Base-by-base conservation (phyloP, 1,140 invertebrate species). In the Trissolcus basalis region DNA sequence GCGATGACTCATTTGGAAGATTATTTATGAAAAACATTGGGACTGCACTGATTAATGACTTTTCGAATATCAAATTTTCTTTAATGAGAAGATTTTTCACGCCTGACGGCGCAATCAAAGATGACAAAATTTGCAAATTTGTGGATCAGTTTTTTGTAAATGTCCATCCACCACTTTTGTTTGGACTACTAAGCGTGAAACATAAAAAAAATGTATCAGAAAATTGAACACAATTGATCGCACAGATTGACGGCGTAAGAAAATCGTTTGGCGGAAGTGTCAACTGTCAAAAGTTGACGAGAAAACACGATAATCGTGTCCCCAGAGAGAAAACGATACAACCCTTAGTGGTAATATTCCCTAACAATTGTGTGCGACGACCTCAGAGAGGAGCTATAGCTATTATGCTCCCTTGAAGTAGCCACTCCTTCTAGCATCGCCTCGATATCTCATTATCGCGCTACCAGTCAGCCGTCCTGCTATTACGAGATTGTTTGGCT, bases 361-460 rank as follows among this genome's bases (percentile, higher is more conserved):
- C 81, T 83, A 85, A 85, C 83, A 83, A 44, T 85, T 82, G 81
- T 77, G 80, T 76, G 77, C 74, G 75, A 74, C 78, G 71, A 80
- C 56, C 78, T 76, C 61, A 48, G 50, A 77, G 50, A 77, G 77
- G 75, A 82, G 78, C 81, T 84, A 85, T 83, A 80, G 80, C 84
- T 80, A 82, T 84, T 85, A 83, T 70, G 75, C 82, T 82, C 83
- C 82, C 83, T 82, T 78, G 80, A 81, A 85, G 81, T 85, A 81
- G 83, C 85, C 86, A 86, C 86, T 87, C 86, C 87, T 85, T 86
- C 72, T 80, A 81, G 75, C 79, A 81, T 80, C 74, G 75, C 78
- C 80, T 87, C 86, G 88, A 89, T 88, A 89, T 89, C 87, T 89
- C 87, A 89, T 89, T 89, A 89, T 85, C 81, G 81, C 79, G 79